These are phyloP conservation scores for Rutilus rutilus DNA, from an alignment of 2,113 vertebrate species.

Conservation along the genomic window DNA sequence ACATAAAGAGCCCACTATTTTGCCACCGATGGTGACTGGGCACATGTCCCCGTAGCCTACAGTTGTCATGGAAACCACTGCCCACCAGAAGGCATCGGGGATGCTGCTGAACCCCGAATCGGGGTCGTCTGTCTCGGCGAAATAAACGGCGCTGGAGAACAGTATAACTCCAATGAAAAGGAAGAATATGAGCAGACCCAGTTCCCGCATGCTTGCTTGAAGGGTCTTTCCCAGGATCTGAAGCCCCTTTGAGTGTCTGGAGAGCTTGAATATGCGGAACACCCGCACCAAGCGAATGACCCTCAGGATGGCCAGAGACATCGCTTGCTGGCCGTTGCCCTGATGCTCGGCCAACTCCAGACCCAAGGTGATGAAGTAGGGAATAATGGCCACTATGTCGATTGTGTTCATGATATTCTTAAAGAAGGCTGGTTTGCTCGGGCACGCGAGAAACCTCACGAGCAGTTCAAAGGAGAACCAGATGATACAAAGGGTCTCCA, in stretches of 20 bases:
- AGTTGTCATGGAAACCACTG: conserved; percentile 95
- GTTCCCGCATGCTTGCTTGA: conserved; percentile 92
- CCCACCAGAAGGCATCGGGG: conserved; percentile 98
- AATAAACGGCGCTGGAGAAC: conserved; percentile 95
- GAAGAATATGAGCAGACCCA: conserved; percentile 93
- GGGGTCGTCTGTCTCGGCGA: conserved; percentile 92
- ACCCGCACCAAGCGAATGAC: conserved; percentile 93
- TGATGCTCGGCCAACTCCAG: conserved; percentile 89
- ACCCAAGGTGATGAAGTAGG: conserved; percentile 93
- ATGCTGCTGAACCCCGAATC: conserved; percentile 89
- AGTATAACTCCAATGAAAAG: conserved; percentile 94
- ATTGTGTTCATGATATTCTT: conserved; percentile 94
- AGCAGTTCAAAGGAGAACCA: conserved; percentile 96
- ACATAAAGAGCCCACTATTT: conserved; percentile 94
- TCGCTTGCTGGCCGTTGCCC: conserved; percentile 89
- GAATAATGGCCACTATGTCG: conserved; percentile 91
- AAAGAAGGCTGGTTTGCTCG: conserved; percentile 90
- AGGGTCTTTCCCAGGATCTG: conserved; percentile 93
- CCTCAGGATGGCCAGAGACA: conserved; percentile 91
- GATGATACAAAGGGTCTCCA: conserved; percentile 92
- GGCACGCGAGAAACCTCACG: conserved; percentile 89
- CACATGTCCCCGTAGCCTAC: conserved; percentile 97
- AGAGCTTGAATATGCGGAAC: conserved; percentile 95
- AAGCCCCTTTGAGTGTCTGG: conserved; percentile 92
- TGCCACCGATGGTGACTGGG: conserved; percentile 92